phyloP scores from a whole-genome alignment of 2,888 invertebrate species.

The Apamea epomidion region DNA sequence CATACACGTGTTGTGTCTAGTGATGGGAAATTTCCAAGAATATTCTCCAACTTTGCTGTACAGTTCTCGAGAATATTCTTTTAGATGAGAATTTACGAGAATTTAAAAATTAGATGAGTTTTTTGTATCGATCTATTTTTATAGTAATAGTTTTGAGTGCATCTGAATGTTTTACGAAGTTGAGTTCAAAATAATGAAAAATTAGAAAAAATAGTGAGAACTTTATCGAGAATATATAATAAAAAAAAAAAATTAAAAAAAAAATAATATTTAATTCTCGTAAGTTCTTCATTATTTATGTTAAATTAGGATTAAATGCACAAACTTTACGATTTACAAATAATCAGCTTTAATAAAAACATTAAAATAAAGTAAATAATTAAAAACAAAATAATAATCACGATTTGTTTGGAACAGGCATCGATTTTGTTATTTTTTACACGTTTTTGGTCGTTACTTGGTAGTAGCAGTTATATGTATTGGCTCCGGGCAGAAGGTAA shows the following conservation, averaged over 20 bases:
- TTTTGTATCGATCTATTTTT: background rate
- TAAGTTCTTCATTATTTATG: background rate
- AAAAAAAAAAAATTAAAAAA: too few relatives aligned
- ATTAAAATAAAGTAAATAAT: background rate
- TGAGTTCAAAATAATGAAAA: too few relatives aligned
- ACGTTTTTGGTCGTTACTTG: background rate
- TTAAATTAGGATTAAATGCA: background rate
- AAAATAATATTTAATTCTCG: too few relatives aligned
- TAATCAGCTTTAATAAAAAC: background rate
- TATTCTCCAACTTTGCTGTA: background rate
- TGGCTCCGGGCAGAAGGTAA: too few relatives aligned
- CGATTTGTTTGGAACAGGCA: background rate
- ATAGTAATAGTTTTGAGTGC: background rate
- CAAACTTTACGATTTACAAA: background rate
- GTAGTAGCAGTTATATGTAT: too few relatives aligned
- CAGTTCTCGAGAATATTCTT: background rate
- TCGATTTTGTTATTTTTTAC: background rate
- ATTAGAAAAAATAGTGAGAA: too few relatives aligned
- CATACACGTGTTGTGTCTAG: background rate
- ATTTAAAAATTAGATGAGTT: background rate
- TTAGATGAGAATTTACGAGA: background rate
- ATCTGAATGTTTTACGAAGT: background rate
- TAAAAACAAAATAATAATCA: background rate
- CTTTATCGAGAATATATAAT: too few relatives aligned
- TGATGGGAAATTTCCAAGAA: background rate